phyloP scores from a whole-genome alignment of 2,797 vertebrate species.

The Euthynnus affinis region DNA sequence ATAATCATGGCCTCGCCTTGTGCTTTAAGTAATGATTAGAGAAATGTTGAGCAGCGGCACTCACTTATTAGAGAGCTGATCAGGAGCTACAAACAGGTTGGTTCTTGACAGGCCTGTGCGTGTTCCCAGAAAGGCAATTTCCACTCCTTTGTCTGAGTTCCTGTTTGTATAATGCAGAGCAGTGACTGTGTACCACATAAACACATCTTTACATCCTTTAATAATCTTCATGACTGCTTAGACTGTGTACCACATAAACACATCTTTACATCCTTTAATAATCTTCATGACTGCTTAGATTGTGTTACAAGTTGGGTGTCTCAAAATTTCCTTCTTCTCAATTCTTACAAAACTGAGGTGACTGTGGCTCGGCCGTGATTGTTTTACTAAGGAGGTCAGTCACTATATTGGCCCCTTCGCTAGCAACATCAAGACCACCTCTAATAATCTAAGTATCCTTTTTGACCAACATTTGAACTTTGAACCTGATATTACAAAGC shows the following conservation, averaged over 20 bases:
- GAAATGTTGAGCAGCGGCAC: slow-evolving; percentile 66
- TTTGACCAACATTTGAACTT: too few relatives aligned
- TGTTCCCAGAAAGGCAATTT: slow-evolving; percentile 96
- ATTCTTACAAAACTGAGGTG: too few relatives aligned
- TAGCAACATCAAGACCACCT: too few relatives aligned
- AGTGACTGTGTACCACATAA: not conserved
- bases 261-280: not conserved
- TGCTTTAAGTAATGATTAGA: slow-evolving; percentile 57
- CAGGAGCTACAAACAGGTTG: slow-evolving; percentile 94
- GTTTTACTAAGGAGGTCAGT: too few relatives aligned
- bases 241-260: not conserved
- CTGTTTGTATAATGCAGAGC: slow-evolving; percentile 75
- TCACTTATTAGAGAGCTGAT: slow-evolving; percentile 97
- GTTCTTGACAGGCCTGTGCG: slow-evolving; percentile 94
- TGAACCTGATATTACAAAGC: too few relatives aligned
- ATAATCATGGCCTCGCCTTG: slow-evolving; percentile 11
- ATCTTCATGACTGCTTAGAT: too few relatives aligned
- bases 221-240: too few relatives aligned
- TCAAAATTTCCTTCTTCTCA: too few relatives aligned
- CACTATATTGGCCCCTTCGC: too few relatives aligned
- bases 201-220: not conserved
- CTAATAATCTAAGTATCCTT: too few relatives aligned
- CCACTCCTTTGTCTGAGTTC: slow-evolving; percentile 98
- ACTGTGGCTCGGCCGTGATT: too few relatives aligned
- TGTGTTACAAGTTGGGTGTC: too few relatives aligned